Conservation (phyloP, 1,140 invertebrate species). For the Drosophila ambigua region DNA sequence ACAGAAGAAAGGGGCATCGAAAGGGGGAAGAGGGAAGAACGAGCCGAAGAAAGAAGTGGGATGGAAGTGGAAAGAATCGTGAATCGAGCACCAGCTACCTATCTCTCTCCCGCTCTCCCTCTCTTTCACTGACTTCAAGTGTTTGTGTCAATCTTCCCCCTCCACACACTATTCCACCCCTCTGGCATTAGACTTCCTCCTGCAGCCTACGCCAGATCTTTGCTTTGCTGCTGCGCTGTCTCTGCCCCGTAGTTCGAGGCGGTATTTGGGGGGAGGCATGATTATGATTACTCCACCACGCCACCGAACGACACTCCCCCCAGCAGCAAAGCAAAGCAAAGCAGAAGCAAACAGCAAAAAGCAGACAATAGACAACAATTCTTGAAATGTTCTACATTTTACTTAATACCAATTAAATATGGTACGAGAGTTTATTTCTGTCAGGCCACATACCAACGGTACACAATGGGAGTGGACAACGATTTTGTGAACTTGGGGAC, state of each 20-base stretch:
- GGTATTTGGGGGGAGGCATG: conserved; percentile 25
- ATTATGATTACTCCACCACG: conserved; percentile 46
- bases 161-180: too few species aligned
- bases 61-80: conserved; percentile 37
- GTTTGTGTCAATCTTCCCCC: conserved; percentile 38
- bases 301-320: too few species aligned
- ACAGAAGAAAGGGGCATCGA: conserved; percentile 21
- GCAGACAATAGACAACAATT: conserved; percentile 8
- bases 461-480: conserved; percentile 5
- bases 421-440: too few species aligned
- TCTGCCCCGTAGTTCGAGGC: conserved; percentile 14
- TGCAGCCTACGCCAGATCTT: conserved; percentile 26
- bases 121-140: conserved; percentile 23
- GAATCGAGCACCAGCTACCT: conserved; percentile 32
- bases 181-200: too few species aligned
- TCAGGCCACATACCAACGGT: conserved; percentile 24
- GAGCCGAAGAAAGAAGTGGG: conserved; percentile 32
- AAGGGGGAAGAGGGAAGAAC: conserved; percentile 25
- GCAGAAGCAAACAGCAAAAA: background rate
- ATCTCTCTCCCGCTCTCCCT: conserved; percentile 2
- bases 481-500: background rate
- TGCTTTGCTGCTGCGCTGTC: background rate
- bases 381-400: conserved; percentile 46
- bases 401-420: conserved; percentile 47
- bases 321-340: too few species aligned